These are phyloP conservation scores for Graphium colonna DNA, from an alignment of 2,888 invertebrate genomes.

Conservation along the genomic window DNA sequence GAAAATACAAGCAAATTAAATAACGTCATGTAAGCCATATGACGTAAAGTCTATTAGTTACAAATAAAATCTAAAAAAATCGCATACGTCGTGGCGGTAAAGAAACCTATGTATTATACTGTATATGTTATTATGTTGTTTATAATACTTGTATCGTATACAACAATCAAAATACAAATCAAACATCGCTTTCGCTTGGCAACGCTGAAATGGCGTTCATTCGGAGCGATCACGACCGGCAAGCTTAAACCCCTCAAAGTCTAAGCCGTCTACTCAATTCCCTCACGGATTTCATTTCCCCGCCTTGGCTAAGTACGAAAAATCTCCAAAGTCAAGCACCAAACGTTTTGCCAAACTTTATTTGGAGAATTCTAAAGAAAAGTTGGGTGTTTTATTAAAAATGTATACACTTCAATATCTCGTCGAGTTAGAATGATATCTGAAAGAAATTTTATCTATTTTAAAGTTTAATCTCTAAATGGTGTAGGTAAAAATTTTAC, in stretches of 20 bases:
- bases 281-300: slow-evolving; percentile 13
- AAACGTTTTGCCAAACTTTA: slow-evolving; percentile 1
- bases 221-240: slow-evolving; percentile 3
- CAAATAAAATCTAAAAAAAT: too few species aligned
- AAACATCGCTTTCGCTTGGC: slow-evolving; percentile 5
- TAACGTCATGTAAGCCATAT: too few species aligned
- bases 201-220: slow-evolving; percentile 13
- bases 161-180: slow-evolving; percentile 3
- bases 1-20: too few species aligned
- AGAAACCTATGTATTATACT: too few species aligned
- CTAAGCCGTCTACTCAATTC: slow-evolving; percentile 16
- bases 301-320: slow-evolving; percentile 4
- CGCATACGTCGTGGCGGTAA: too few species aligned
- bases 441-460: too few species aligned
- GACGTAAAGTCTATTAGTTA: too few species aligned
- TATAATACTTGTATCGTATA: not conserved
- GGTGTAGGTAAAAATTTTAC: too few species aligned
- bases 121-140: not conserved
- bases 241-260: slow-evolving; percentile 6
- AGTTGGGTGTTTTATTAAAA: too few species aligned
- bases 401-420: too few species aligned
- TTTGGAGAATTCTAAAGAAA: not conserved
- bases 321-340: slow-evolving; percentile 13
- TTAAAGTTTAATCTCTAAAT: too few species aligned
- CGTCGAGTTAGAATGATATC: too few species aligned